A percentile compares a stretch with the other conserved stretches of the same genome.
These are phyloP conservation scores for Drosophila gunungcola DNA, from an alignment of 1,140 invertebrate species.

Conservation along the genomic window DNA sequence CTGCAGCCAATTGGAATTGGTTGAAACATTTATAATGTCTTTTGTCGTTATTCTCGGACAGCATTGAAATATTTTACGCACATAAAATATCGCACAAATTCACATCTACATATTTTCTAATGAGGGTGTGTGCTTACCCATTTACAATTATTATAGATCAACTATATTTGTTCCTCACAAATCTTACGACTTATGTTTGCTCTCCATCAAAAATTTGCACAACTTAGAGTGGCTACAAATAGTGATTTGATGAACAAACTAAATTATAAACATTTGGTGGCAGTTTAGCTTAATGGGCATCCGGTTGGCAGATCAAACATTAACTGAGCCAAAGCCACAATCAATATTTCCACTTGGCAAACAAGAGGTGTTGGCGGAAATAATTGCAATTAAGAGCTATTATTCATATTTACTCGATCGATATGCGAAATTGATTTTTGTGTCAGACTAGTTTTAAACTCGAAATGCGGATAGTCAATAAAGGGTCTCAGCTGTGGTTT, in stretches of 20 bases:
- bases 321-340: slow-evolving; percentile 19
- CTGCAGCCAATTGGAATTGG: slow-evolving; percentile 11
- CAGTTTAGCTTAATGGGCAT: slow-evolving; percentile 45
- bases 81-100: slow-evolving; percentile 14
- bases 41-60: slow-evolving; percentile 17
- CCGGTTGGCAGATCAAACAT: slow-evolving; percentile 52
- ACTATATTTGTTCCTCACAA: slow-evolving; percentile 36
- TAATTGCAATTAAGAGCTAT: slow-evolving; percentile 61
- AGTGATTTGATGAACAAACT: slow-evolving; percentile 53
- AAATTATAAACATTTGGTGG: slow-evolving; percentile 45
- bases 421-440: slow-evolving; percentile 52
- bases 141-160: slow-evolving; percentile 18
- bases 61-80: slow-evolving; percentile 35
- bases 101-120: slow-evolving; percentile 1
- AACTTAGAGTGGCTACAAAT: slow-evolving; percentile 55
- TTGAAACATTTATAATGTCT: slow-evolving; percentile 19
- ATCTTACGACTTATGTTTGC: slow-evolving; percentile 19
- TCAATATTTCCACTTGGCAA: slow-evolving; percentile 55
- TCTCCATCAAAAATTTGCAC: slow-evolving; percentile 35
- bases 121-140: slow-evolving; percentile 8
- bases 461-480: neutral
- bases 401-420: slow-evolving; percentile 49
- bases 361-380: slow-evolving; percentile 45
- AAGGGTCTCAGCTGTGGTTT: slow-evolving; percentile 12
- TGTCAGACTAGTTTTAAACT: neutral